Percentiles rank a stretch among this genome's conserved stretches.
phyloP scores from a whole-genome alignment of 2,797 vertebrate genomes.

The Acanthiza pusilla region DNA sequence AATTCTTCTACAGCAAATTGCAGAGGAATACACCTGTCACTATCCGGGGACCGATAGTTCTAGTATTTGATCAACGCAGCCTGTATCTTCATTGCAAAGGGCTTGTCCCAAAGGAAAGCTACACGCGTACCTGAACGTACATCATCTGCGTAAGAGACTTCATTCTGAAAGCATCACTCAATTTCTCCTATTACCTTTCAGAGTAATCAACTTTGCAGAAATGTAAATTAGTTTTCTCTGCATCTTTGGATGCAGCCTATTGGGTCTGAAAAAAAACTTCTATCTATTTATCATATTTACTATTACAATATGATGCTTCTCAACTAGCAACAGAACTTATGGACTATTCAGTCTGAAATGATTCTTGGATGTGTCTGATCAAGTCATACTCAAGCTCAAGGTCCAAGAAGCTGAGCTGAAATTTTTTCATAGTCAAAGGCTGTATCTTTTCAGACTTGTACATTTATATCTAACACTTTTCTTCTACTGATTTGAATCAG shows the following conservation, averaged over 20 bases:
- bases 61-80: not conserved
- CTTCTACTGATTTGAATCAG: not conserved
- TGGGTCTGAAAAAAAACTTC: not conserved
- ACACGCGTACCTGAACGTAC: not conserved
- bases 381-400: not conserved
- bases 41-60: not conserved
- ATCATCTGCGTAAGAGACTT: not conserved
- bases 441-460: not conserved
- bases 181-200: not conserved
- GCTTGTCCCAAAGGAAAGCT: not conserved
- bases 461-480: not conserved
- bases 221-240: fast-evolving
- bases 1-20: not conserved
- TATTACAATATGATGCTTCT: not conserved
- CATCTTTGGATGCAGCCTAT: not conserved
- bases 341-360: not conserved
- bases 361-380: not conserved
- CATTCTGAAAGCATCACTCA: not conserved
- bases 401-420: not conserved
- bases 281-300: not conserved
- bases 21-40: not conserved
- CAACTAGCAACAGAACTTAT: not conserved
- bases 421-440: not conserved
- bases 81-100: not conserved
- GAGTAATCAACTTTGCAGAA: not conserved